Percentiles rank a stretch among this genome's conserved stretches.
These are phyloP conservation scores for Hylia prasina DNA, from an alignment of 2,113 vertebrate species.

Conservation along the genomic window DNA sequence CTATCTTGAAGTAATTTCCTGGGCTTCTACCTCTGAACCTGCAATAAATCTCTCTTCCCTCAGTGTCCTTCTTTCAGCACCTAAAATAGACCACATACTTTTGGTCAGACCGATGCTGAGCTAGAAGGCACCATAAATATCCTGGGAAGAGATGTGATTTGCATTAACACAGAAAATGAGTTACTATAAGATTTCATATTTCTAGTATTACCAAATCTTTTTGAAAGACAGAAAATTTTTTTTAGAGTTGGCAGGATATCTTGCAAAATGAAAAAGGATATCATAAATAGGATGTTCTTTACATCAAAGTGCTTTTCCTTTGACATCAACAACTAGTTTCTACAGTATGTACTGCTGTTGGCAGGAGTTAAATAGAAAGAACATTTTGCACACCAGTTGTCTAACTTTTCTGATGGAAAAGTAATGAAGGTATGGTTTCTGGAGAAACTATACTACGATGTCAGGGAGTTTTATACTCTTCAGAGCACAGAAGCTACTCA, in stretches of 20 bases:
- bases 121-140: not conserved
- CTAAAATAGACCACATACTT: not conserved
- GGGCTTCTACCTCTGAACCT: not conserved
- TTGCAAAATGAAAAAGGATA: not conserved
- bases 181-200: not conserved
- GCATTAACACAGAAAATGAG: not conserved
- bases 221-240: not conserved
- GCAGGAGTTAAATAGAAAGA: not conserved
- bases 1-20: not conserved
- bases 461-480: not conserved
- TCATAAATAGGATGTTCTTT: not conserved
- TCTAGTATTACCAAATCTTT: not conserved
- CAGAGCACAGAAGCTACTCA: not conserved
- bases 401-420: not conserved
- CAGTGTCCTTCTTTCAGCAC: not conserved
- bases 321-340: constrained; percentile 8
- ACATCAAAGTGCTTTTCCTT: not conserved
- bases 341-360: not conserved
- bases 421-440: not conserved
- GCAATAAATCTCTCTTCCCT: not conserved
- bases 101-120: not conserved
- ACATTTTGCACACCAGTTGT: not conserved
- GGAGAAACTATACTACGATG: not conserved
- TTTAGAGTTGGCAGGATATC: not conserved
- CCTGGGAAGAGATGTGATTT: not conserved